Evolutionary conservation across 2,888 invertebrate species (phyloP).

Genomic region (Caenorhabditis uteleia): DNA sequence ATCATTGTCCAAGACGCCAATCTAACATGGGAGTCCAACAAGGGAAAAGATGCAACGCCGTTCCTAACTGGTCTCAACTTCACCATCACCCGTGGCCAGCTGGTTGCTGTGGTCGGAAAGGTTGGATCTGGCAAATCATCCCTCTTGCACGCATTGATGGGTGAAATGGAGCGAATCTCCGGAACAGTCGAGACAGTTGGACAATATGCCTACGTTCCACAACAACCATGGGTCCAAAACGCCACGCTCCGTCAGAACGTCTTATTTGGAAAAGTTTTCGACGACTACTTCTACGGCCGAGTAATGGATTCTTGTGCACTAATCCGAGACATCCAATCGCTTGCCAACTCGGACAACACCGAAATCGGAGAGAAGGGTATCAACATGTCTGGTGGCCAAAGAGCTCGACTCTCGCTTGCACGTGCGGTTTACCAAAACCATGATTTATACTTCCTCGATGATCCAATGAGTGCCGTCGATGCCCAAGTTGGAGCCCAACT

Average conservation of each 20-base stretch:
- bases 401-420: constrained; percentile 83
- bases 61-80: constrained; percentile 76
- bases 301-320: constrained; percentile 65
- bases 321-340: constrained; percentile 57
- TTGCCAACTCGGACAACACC: constrained; percentile 62
- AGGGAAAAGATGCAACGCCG: constrained; percentile 15
- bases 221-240: constrained; percentile 98
- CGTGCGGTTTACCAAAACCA: constrained; percentile 88
- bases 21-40: constrained; percentile 57
- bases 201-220: constrained; percentile 84
- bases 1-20: constrained; percentile 54
- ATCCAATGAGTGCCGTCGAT: constrained; percentile 93
- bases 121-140: constrained; percentile 67
- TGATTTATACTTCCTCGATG: constrained; percentile 90
- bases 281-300: constrained; percentile 65
- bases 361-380: constrained; percentile 69
- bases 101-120: constrained; percentile 66
- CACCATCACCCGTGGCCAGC: constrained; percentile 59
- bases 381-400: constrained; percentile 68
- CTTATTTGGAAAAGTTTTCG: constrained; percentile 75
- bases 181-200: constrained; percentile 70
- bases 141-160: constrained; percentile 79
- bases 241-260: constrained; percentile 91
- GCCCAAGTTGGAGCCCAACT: constrained; percentile 94
- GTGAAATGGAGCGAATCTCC: constrained; percentile 75